Evolutionary conservation across 2,888 invertebrate genomes (phyloP).

Genomic region (Philonicus albiceps): DNA sequence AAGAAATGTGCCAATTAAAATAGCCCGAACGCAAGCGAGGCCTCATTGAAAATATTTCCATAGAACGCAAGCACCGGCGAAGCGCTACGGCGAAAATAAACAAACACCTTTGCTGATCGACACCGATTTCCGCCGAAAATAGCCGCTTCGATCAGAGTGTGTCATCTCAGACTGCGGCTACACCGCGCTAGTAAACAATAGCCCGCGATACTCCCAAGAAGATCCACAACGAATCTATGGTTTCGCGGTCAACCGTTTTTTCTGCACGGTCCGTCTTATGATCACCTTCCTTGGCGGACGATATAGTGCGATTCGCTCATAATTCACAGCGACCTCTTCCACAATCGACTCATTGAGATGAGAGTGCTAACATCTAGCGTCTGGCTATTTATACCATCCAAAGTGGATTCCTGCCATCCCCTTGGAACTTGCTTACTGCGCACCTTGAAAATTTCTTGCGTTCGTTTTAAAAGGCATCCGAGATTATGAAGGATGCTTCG

Average conservation of each 20-base stretch:
- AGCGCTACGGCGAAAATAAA: neutral
- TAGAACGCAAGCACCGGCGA: neutral
- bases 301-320: neutral
- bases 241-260: neutral
- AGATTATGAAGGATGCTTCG: neutral
- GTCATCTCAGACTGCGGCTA: neutral
- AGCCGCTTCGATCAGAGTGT: neutral
- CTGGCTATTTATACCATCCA: neutral
- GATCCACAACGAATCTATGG: neutral
- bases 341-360: neutral
- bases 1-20: slow-evolving; percentile 20
- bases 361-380: neutral
- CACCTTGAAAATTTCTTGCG: neutral
- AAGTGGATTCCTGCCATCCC: neutral
- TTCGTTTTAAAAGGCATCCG: slow-evolving; percentile 1
- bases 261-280: neutral
- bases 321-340: neutral
- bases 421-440: neutral
- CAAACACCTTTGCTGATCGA: slow-evolving; percentile 29
- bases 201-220: neutral
- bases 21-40: neutral
- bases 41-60: slow-evolving; percentile 26
- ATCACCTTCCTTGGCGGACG: neutral
- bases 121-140: slow-evolving; percentile 23
- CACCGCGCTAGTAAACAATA: neutral